Conservation (phyloP, 2,888 invertebrate genomes). For the Galerucella calmariensis region DNA sequence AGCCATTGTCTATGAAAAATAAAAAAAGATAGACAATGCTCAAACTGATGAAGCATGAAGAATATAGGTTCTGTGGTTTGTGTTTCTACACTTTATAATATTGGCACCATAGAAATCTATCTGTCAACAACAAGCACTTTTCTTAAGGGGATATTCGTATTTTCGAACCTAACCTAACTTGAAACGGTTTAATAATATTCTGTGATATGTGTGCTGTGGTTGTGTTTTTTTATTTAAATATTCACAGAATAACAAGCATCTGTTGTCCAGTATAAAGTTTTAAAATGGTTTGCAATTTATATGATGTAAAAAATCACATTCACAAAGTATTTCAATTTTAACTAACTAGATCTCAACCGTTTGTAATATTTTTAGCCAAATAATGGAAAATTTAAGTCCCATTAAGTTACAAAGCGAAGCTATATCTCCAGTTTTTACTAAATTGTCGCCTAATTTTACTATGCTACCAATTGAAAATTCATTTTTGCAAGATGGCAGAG, state of each 20-base stretch:
- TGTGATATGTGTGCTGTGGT: not conserved
- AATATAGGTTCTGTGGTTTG: too few species aligned
- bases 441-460: not conserved
- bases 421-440: not conserved
- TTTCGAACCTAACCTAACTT: not conserved
- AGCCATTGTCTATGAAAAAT: too few species aligned
- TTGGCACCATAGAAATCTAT: not conserved
- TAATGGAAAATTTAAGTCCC: not conserved
- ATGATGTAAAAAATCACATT: not conserved
- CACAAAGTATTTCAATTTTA: not conserved
- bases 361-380: not conserved
- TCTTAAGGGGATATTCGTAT: not conserved
- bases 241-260: not conserved
- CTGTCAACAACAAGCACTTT: not conserved
- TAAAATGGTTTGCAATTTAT: not conserved
- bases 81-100: too few species aligned
- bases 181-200: not conserved
- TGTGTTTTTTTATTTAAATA: not conserved
- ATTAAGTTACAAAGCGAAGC: not conserved
- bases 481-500: constrained; percentile 27
- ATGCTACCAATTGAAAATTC: not conserved
- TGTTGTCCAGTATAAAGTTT: too few species aligned
- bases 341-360: not conserved
- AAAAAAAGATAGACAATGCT: too few species aligned
- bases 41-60: too few species aligned